Conservation (phyloP, 2,888 invertebrate genomes). For the Odontothrips loti region DNA sequence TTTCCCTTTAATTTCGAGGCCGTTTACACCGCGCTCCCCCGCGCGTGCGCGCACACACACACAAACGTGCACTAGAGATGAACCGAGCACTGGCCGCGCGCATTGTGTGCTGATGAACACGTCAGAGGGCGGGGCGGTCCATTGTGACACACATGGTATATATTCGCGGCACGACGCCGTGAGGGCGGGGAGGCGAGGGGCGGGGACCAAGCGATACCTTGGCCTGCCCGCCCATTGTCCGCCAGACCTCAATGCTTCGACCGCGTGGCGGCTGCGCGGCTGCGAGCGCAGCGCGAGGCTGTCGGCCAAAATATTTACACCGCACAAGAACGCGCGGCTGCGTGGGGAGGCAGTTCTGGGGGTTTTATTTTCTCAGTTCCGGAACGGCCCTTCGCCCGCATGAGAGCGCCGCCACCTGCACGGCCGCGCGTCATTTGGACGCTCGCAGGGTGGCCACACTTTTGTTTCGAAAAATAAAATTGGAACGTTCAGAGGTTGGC, state of each 20-base stretch:
- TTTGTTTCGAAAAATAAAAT: slow-evolving; percentile 2
- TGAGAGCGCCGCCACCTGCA: not conserved
- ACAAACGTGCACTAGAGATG: not conserved
- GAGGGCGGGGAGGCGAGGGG: not conserved
- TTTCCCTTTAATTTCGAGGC: not conserved
- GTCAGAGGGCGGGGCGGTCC: not conserved
- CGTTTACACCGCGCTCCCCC: not conserved
- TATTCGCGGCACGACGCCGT: not conserved
- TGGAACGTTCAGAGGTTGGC: not conserved
- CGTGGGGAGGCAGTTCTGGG: too few relatives aligned
- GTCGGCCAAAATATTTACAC: too few relatives aligned
- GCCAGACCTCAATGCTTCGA: too few relatives aligned
- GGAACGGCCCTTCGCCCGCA: too few relatives aligned
- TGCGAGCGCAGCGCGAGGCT: too few relatives aligned
- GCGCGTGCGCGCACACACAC: too few relatives aligned
- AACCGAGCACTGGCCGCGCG: not conserved
- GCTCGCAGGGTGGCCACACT: not conserved
- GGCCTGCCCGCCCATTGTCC: not conserved
- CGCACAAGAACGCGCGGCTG: too few relatives aligned
- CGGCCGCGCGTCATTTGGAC: not conserved
- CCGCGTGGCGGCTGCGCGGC: too few relatives aligned
- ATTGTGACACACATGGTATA: not conserved
- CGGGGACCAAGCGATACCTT: not conserved
- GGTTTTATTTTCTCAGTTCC: too few relatives aligned
- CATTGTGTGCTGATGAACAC: slow-evolving; percentile 17